Conservation (phyloP, 2,113 vertebrate species). For the Stomatorhinus ivindoensis region DNA sequence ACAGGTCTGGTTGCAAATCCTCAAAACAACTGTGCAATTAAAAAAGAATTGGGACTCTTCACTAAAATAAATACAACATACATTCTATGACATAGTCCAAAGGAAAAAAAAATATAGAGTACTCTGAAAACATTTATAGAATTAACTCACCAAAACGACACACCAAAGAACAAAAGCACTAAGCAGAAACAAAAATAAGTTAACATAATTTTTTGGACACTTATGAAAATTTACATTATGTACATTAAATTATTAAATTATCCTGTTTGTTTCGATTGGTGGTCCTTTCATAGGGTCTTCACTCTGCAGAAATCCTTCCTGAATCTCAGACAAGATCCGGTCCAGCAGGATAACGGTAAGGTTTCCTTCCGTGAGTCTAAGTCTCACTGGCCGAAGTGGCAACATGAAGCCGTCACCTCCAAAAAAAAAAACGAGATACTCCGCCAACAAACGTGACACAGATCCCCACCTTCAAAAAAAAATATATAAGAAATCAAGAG, state of each 20-base stretch:
- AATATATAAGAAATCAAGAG: conserved; percentile 51
- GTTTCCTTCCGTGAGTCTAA: conserved; percentile 49
- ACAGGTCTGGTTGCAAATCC: conserved; percentile 2
- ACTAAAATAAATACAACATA: conserved; percentile 21
- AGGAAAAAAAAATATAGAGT: conserved; percentile 46
- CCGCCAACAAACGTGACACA: conserved; percentile 49
- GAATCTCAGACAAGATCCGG: conserved; percentile 37
- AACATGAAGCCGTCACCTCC: conserved; percentile 38
- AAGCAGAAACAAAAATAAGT: conserved; percentile 60
- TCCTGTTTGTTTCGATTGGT: conserved; percentile 58
- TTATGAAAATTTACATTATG: conserved; percentile 69
- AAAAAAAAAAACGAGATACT: conserved; percentile 40
- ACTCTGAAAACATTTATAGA: conserved; percentile 47
- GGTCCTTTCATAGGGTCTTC: conserved; percentile 40
- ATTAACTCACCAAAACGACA: conserved; percentile 46
- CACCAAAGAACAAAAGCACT: conserved; percentile 47
- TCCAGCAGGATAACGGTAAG: conserved; percentile 55
- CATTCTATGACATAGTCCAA: conserved; percentile 30
- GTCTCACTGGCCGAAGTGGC: conserved; percentile 34
- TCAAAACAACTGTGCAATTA: conserved; percentile 8
- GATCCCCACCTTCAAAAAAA: conserved; percentile 49
- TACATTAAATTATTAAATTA: conserved; percentile 73
- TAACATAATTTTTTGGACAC: conserved; percentile 63
- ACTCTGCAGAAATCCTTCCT: conserved; percentile 27
- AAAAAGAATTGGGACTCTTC: conserved; percentile 2